Evolutionary conservation across 2,797 vertebrate species (phyloP).

Genomic region (Ptychobarbus kaznakovi): DNA sequence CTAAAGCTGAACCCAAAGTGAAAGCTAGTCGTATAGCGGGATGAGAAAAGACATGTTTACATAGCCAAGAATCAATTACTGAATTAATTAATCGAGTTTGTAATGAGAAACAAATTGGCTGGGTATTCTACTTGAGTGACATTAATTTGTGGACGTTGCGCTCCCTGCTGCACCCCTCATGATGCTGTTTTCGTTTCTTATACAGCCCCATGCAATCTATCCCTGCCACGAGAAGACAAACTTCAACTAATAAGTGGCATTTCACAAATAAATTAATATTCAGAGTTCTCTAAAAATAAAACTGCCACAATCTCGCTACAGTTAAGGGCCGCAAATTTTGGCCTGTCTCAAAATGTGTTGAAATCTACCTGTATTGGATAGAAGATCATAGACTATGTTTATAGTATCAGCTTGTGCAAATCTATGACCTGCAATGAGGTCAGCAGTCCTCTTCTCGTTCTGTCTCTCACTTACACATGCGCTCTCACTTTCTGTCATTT

Average conservation of each 20-base stretch:
- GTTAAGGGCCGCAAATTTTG: not conserved
- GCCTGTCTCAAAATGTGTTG: not conserved
- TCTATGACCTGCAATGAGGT: slow-evolving; percentile 45
- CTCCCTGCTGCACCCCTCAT: not conserved
- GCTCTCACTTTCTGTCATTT: slow-evolving; percentile 35
- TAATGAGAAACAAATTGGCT: slow-evolving; percentile 45
- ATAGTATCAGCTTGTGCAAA: slow-evolving; percentile 19
- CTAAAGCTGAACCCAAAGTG: slow-evolving; percentile 6
- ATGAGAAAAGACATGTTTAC: slow-evolving; percentile 40
- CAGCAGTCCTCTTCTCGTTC: slow-evolving; percentile 30
- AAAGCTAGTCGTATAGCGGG: slow-evolving; percentile 25
- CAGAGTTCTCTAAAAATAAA: slow-evolving; percentile 27
- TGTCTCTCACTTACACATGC: slow-evolving; percentile 20
- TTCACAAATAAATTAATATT: slow-evolving; percentile 36
- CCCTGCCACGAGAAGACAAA: slow-evolving; percentile 27
- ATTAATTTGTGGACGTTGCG: slow-evolving; percentile 46
- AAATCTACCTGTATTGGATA: not conserved
- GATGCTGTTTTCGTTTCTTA: slow-evolving; percentile 33
- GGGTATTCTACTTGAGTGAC: slow-evolving; percentile 36
- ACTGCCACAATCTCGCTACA: not conserved
- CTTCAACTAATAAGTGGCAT: slow-evolving; percentile 31
- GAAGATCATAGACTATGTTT: slow-evolving; percentile 7
- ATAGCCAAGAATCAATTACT: slow-evolving; percentile 31
- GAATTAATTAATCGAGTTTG: slow-evolving; percentile 47
- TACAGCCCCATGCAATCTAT: slow-evolving; percentile 31